Evolutionary conservation across 2,113 vertebrate species (phyloP), one percentile per base, ranked within the genome.

Genomic region (Ifrita kowaldi): DNA sequence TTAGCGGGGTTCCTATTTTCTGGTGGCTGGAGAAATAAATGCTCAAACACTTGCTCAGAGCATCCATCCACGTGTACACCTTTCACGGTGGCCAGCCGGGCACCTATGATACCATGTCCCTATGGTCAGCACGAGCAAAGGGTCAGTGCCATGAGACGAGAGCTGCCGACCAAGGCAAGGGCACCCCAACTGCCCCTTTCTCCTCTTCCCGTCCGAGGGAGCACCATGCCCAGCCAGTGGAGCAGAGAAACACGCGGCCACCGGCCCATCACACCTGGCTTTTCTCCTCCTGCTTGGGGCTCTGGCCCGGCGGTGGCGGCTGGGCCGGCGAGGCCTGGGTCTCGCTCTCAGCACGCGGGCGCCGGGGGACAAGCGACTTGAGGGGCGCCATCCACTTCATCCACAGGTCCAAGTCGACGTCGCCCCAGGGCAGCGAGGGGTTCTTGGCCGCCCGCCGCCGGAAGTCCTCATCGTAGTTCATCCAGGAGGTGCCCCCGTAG

Each of bases 361-460:
- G 75, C 93, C 96, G 49, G 81, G 55, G 82, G 75, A 94, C 3
- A 2, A 96, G 94, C 8, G 96, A 95, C 93, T 97, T 96, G 81
- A 97, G 94, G 21, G 96, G 96, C 0, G 96, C 95, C 96, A 96
- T 97, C 96, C 96, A 97, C 91, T 97, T 97, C 95, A 97, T 97
- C 96, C 96, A 97, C 65, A 97, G 95, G 93, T 96, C 93, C 23
- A 97, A 94, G 89, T 97, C 95, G 20, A 97, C 96, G 30, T 96
- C 96, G 8, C 96, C 96, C 96, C 96, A 97, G 18, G 96, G 95
- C 87, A 97, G 39, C 9, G 27, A 32, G 41, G 96, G 96, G 87
- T 97, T 93, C 82, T 97, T 96, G 87, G 96, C 95, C 41, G 95
- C 96, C 91, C 95, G 87, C 89, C 96, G 93, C 91, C 96, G 30